Percentiles rank a stretch among this genome's conserved stretches.
These are phyloP conservation scores for Aporrectodea caliginosa DNA, from an alignment of 1,140 invertebrate species.

Conservation along the genomic window DNA sequence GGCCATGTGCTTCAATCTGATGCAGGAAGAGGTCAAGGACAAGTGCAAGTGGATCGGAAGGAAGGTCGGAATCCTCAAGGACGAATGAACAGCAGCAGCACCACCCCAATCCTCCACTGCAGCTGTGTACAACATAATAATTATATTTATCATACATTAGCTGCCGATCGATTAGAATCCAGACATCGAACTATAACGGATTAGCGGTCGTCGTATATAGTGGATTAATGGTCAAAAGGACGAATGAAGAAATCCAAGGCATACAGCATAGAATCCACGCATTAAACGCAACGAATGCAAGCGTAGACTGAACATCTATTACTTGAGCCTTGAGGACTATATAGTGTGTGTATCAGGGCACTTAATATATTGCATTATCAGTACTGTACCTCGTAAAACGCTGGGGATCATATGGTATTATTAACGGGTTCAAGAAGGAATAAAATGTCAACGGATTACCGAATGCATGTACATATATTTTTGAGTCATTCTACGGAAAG, in stretches of 20 bases:
- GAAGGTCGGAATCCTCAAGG: constrained; percentile 19
- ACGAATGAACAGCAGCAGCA: neutral
- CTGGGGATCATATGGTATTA: too few relatives aligned
- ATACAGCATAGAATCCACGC: neutral
- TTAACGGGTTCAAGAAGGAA: too few relatives aligned
- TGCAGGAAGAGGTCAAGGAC: constrained; percentile 78
- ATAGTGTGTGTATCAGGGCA: neutral
- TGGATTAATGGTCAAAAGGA: neutral
- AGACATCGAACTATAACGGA: neutral
- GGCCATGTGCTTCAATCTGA: constrained; percentile 82
- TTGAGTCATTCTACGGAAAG: too few relatives aligned
- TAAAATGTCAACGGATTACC: too few relatives aligned
- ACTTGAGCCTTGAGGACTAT: neutral
- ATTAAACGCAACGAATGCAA: neutral
- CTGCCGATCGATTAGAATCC: neutral
- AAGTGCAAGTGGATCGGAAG: constrained; percentile 66
- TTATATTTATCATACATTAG: neutral
- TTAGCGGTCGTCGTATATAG: neutral
- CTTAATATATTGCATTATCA: neutral
- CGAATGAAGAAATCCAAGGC: neutral
- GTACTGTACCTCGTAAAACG: neutral
- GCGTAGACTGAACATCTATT: neutral
- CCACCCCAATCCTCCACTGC: neutral
- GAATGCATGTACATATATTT: too few relatives aligned
- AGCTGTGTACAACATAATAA: neutral